Base-by-base conservation (phyloP, 2,888 invertebrate species). In the Melipona beecheii region DNA sequence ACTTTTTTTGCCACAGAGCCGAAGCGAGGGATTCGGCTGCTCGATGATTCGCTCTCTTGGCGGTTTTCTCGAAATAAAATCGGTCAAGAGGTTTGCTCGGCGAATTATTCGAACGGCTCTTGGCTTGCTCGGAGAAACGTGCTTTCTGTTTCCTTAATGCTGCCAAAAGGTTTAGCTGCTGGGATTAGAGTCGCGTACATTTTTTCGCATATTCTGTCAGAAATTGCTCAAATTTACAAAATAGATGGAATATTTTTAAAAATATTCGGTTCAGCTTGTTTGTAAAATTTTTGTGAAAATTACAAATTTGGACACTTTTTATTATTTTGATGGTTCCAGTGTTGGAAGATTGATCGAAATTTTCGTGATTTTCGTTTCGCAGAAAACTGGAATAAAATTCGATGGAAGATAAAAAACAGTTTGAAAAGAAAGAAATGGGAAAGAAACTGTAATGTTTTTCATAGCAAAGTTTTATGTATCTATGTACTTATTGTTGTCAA, bases 81-180 rank as follows among this genome's bases (percentile, higher is more conserved):
- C 75, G 83, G 83, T 72, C 69, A 75, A 58, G 75, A 70, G 56
- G 64, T 27, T 56, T 43, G 56, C 19, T 19, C 6, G 21, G 9
- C 54, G 49, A 75, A 62, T 69, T 75, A 72, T 58, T 72, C 21
- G 43, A 13, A 43, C 43, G 4, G 4, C 5, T 75, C 52, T 75
- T 43, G 54, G 74, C 65, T 73, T 36, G 9, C n/a, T 4, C 17
- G 3, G 21, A 13, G 64, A 6, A 65, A 19, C 24, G 19, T 54
- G 31, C 13, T 65, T 27, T 50, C 49, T 27, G 3, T 62, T 54
- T 64, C 56, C 43, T 54, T 43, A 11, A 49, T 31, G 52, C 27
- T 60, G 60, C 27, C 60, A 60, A 60, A 24, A 27, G 60, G 27
- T 17, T 24, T 24, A 60, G 60, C 6, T 24, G 24, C 27, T 17